A percentile compares a stretch with the other conserved stretches of the same genome.
These are phyloP conservation scores for Aquatica leii DNA, from an alignment of 2,888 invertebrate species.

Conservation along the genomic window DNA sequence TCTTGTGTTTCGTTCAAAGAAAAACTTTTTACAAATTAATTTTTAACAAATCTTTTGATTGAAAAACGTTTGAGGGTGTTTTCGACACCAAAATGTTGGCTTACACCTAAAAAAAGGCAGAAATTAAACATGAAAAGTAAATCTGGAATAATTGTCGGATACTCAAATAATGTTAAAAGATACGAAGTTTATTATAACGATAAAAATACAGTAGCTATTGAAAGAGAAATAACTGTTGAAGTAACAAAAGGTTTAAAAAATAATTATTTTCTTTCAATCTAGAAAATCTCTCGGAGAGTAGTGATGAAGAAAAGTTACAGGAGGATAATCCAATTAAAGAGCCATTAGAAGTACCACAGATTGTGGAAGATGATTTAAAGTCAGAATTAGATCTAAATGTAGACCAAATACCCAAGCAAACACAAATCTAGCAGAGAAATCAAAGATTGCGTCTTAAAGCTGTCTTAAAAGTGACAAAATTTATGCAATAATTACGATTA, in stretches of 20 bases:
- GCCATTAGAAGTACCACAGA: too few relatives aligned
- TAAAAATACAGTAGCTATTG: neutral
- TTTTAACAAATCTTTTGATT: conserved; percentile 36
- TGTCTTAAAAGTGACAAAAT: neutral
- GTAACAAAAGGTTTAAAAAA: neutral
- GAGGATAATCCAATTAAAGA: too few relatives aligned
- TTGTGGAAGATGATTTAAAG: too few relatives aligned
- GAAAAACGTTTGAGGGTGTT: neutral
- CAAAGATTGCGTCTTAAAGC: too few relatives aligned
- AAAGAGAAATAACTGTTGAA: neutral
- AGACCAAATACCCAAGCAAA: neutral
- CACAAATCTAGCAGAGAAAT: neutral
- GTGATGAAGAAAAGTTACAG: neutral
- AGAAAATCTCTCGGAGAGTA: neutral
- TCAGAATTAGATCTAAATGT: too few relatives aligned
- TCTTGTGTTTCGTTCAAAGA: conserved; percentile 26
- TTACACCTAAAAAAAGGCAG: conserved; percentile 1
- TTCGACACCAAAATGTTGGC: conserved; percentile 1
- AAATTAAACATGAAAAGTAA: conserved; percentile 5
- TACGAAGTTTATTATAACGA: neutral
- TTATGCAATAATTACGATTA: neutral
- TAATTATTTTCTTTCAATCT: too few relatives aligned
- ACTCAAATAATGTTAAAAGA: neutral
- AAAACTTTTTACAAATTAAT: conserved; percentile 53
- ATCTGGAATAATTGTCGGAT: conserved; percentile 1